phyloP scores from a whole-genome alignment of 2,888 invertebrate genomes.

The Uloborus plumipes region DNA sequence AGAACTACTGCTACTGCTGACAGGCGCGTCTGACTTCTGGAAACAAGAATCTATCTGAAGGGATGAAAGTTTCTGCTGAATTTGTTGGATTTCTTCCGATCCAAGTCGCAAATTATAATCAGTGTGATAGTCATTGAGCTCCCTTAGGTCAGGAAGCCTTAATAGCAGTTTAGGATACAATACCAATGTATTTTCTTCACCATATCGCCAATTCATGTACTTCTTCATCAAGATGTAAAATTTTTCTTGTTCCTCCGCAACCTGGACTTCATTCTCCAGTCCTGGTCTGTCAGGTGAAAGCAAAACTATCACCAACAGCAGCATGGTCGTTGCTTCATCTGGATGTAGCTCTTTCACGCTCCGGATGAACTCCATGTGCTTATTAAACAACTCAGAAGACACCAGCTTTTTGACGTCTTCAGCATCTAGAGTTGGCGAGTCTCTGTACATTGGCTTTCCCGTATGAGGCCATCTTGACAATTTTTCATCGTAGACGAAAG shows the following conservation, averaged over 20 bases:
- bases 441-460: conserved; percentile 66
- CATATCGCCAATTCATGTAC: conserved; percentile 71
- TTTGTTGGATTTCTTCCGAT: conserved; percentile 68
- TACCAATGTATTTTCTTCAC: conserved; percentile 68
- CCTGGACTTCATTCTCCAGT: conserved; percentile 69
- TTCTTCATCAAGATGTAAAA: conserved; percentile 67
- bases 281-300: conserved; percentile 72
- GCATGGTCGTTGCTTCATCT: conserved; percentile 72
- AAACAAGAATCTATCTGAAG: conserved; percentile 67
- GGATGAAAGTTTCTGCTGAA: conserved; percentile 68
- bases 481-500: conserved; percentile 71
- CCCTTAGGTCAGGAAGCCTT: conserved; percentile 72
- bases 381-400: conserved; percentile 70
- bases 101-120: conserved; percentile 68
- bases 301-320: conserved; percentile 72
- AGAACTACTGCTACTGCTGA: background rate
- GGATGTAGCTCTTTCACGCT: conserved; percentile 71
- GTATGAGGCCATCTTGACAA: conserved; percentile 68
- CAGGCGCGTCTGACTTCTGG: conserved; percentile 22
- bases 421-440: conserved; percentile 68
- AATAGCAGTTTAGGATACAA: conserved; percentile 72
- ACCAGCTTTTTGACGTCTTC: conserved; percentile 69
- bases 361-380: conserved; percentile 72
- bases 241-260: conserved; percentile 71
- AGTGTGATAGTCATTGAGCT: conserved; percentile 70